phyloP scores from a whole-genome alignment of 2,797 vertebrate genomes.

The Catharus ustulatus region DNA sequence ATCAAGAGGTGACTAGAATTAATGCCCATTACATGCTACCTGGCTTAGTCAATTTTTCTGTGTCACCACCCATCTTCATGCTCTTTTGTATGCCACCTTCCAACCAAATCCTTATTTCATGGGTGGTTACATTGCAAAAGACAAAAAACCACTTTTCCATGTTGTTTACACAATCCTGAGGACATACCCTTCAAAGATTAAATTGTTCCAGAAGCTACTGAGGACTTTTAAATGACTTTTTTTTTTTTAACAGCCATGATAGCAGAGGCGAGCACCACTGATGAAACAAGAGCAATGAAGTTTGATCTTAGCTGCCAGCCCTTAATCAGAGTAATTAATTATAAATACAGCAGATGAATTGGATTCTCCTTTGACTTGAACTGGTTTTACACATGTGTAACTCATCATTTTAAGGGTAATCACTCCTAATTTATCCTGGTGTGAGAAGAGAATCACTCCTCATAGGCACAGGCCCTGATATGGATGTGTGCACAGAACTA shows the following conservation, averaged over 20 bases:
- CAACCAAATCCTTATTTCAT: conserved; percentile 61
- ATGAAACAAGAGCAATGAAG: conserved; percentile 46
- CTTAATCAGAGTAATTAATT: conserved; percentile 66
- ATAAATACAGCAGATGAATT: conserved; percentile 55
- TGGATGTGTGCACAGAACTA: not conserved
- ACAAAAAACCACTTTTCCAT: conserved; percentile 64
- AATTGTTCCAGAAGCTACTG: conserved; percentile 67
- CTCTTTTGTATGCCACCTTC: conserved; percentile 36
- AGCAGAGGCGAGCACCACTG: conserved; percentile 63
- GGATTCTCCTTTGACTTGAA: conserved; percentile 54
- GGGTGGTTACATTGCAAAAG: conserved; percentile 61
- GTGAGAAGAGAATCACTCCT: conserved; percentile 30
- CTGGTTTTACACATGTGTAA: conserved; percentile 49
- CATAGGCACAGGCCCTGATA: not conserved
- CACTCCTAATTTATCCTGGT: conserved; percentile 44
- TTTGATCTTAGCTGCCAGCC: conserved; percentile 57
- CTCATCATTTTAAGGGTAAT: conserved; percentile 53
- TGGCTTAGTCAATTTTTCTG: conserved; percentile 26
- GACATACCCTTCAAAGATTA: conserved; percentile 73
- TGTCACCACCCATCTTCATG: conserved; percentile 18
- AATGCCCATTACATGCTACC: not conserved
- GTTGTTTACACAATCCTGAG: conserved; percentile 62
- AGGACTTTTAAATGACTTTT: conserved; percentile 47
- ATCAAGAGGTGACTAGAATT: not conserved
- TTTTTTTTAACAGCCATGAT: conserved; percentile 56